These are phyloP conservation scores for Rousettus leschenaultii DNA, from an alignment of 2,113 vertebrate species.

Conservation along the genomic window DNA sequence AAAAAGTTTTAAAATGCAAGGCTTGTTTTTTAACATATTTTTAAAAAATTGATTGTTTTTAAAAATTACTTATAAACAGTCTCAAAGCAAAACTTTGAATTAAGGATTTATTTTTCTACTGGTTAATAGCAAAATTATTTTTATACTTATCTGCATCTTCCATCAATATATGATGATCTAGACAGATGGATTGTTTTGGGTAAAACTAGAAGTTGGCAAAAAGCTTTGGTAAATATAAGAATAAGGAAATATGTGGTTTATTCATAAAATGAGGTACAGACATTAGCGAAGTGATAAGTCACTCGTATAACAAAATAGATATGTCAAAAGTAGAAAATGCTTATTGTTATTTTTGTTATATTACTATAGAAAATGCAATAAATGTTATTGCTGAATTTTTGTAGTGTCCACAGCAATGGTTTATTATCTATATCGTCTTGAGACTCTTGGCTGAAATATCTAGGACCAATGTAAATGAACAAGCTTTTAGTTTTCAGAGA, in stretches of 20 bases:
- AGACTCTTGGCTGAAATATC: not conserved
- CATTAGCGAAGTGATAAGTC: not conserved
- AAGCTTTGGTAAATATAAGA: not conserved
- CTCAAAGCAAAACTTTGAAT: slow-evolving; percentile 40
- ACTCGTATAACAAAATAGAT: not conserved
- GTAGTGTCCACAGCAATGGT: not conserved
- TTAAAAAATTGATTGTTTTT: slow-evolving; percentile 46
- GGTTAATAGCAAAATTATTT: slow-evolving; percentile 46
- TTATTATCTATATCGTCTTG: not conserved
- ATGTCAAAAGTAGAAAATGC: not conserved
- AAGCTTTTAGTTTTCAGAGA: not conserved
- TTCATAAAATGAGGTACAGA: not conserved
- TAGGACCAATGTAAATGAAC: not conserved
- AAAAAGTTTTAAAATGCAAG: slow-evolving; percentile 20
- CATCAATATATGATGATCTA: not conserved
- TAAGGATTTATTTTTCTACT: not conserved
- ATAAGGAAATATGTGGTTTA: not conserved
- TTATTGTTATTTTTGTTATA: not conserved
- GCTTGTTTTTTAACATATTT: not conserved
- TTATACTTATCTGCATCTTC: not conserved
- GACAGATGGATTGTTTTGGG: not conserved
- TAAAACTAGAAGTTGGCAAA: slow-evolving; percentile 4
- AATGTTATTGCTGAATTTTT: slow-evolving; percentile 8
- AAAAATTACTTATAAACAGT: slow-evolving; percentile 34
- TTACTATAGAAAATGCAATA: too few species aligned